Evolutionary conservation across 2,797 vertebrate species (phyloP).

Genomic region (Argyrosomus regius): DNA sequence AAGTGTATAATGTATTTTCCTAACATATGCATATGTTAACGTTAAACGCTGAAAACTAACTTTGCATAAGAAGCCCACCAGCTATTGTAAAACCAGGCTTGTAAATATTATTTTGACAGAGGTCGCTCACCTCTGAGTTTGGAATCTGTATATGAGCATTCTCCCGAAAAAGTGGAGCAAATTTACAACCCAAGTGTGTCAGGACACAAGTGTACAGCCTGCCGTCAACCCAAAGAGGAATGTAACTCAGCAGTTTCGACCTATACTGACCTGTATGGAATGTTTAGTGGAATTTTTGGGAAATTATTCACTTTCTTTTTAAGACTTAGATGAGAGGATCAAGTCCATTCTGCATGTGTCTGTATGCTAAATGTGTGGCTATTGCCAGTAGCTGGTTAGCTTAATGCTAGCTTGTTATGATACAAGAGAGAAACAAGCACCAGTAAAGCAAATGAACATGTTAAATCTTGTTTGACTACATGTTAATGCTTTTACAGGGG

Average conservation of each 20-base stretch:
- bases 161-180: constrained; percentile 34
- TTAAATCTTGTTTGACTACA: constrained; percentile 1
- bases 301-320: not conserved
- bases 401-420: not conserved
- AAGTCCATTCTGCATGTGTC: not conserved
- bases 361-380: not conserved
- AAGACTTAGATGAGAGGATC: not conserved
- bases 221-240: not conserved
- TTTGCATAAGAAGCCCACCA: constrained; percentile 6
- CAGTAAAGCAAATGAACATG: not conserved
- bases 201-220: constrained; percentile 8
- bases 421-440: not conserved
- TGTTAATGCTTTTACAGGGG: not conserved
- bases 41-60: not conserved
- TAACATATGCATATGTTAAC: not conserved
- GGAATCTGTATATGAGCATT: constrained; percentile 41
- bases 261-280: not conserved
- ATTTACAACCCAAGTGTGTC: constrained; percentile 27
- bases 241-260: not conserved
- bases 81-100: constrained; percentile 22
- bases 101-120: constrained; percentile 43
- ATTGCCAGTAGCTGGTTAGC: not conserved
- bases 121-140: constrained; percentile 29
- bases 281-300: not conserved
- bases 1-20: not conserved